Evolutionary conservation across 1,140 invertebrate species (phyloP).

Genomic region (Euwallacea fornicatus): DNA sequence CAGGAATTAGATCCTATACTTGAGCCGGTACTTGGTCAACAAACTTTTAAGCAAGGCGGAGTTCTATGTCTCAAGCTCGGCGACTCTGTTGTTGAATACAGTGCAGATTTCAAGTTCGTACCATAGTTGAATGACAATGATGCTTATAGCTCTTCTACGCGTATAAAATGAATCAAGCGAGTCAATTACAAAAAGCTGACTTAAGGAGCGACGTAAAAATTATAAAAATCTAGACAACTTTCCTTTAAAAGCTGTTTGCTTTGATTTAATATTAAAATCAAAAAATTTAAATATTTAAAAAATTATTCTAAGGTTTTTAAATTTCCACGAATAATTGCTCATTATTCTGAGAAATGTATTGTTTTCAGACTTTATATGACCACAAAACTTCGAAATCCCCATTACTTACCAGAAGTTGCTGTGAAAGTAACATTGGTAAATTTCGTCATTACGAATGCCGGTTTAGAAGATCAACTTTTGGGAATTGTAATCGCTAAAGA

Average conservation of each 20-base stretch:
- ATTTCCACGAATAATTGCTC: not conserved
- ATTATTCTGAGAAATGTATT: not conserved
- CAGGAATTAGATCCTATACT: constrained; percentile 90
- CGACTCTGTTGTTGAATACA: constrained; percentile 83
- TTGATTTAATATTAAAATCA: not conserved
- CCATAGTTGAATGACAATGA: not conserved
- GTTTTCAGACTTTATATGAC: constrained; percentile 83
- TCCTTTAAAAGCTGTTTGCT: no score
- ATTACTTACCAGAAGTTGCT: constrained; percentile 88
- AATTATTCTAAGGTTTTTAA: no score
- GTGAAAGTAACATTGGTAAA: constrained; percentile 93
- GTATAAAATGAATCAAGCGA: no score
- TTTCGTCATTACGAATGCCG: constrained; percentile 88
- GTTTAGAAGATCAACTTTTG: constrained; percentile 88
- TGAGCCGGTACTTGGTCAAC: constrained; percentile 84
- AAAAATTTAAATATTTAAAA: not conserved
- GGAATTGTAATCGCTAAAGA: constrained; percentile 91
- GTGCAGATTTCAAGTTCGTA: constrained; percentile 76
- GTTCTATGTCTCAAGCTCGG: constrained; percentile 80
- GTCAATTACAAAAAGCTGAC: no score
- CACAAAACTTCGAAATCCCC: constrained; percentile 91
- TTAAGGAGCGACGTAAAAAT: no score
- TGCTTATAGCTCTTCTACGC: not conserved
- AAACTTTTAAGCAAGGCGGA: constrained; percentile 87
- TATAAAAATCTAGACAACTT: no score